These are phyloP conservation scores for Coluber constrictor DNA, from an alignment of 2,797 vertebrate genomes.

Conservation along the genomic window DNA sequence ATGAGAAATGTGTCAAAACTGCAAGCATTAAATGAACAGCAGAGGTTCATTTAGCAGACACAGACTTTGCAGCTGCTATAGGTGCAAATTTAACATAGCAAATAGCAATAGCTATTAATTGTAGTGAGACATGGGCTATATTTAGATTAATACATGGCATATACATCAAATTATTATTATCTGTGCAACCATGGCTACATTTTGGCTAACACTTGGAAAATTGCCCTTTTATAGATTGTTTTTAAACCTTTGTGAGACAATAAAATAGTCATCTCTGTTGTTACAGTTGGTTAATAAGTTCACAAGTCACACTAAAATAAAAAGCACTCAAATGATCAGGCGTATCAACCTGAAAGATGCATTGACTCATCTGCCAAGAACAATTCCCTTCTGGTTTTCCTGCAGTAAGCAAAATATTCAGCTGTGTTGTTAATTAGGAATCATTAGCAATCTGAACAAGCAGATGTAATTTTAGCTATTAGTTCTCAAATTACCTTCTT, in stretches of 20 bases:
- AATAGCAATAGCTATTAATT: not conserved
- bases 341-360: not conserved
- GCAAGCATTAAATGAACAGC: not conserved
- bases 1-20: not conserved
- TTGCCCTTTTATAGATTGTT: not conserved
- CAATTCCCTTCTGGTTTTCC: constrained; percentile 39
- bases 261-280: constrained; percentile 27
- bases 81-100: not conserved
- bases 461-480: constrained; percentile 19
- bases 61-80: not conserved
- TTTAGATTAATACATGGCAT: not conserved
- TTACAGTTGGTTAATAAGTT: constrained; percentile 16
- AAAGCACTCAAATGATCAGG: constrained; percentile 24
- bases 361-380: not conserved
- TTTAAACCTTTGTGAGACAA: constrained; percentile 1
- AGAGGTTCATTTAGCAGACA: not conserved
- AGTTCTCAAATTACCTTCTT: constrained; percentile 19
- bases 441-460: constrained; percentile 14
- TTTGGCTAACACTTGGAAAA: constrained; percentile 3
- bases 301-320: not conserved
- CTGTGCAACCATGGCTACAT: not conserved
- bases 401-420: constrained; percentile 19
- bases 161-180: not conserved
- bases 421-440: constrained; percentile 33
- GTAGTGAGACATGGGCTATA: not conserved